Conservation (phyloP, 2,797 vertebrate species). For the Vespertilio murinus region DNA sequence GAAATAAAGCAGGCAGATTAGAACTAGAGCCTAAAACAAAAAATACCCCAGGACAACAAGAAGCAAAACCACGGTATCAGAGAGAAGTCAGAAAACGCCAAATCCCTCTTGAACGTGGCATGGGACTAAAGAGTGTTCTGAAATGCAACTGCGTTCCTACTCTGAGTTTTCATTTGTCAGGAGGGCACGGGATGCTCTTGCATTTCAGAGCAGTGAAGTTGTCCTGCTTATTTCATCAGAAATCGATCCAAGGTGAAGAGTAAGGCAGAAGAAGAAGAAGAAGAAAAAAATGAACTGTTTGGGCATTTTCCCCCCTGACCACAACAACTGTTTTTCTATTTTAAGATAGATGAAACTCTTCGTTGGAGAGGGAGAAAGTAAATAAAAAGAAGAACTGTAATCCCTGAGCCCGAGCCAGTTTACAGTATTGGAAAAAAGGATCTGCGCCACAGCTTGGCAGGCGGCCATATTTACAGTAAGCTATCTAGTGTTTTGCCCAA, state of each 20-base stretch:
- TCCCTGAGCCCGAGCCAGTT: slow-evolving; percentile 89
- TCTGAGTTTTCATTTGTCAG: not conserved
- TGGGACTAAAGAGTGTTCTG: slow-evolving; percentile 42
- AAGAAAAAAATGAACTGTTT: not conserved
- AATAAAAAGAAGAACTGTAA: slow-evolving; percentile 87
- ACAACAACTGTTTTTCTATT: slow-evolving; percentile 65
- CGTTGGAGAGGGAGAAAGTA: slow-evolving; percentile 84
- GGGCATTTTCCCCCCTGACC: not conserved
- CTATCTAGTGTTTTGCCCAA: slow-evolving; percentile 85
- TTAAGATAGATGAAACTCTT: slow-evolving; percentile 80
- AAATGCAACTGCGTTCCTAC: slow-evolving; percentile 65
- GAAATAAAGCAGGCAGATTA: not conserved
- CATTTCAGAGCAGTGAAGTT: not conserved
- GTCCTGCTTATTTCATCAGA: not conserved
- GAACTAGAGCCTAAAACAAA: not conserved
- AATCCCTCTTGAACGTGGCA: slow-evolving; percentile 55
- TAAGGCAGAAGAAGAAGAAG: not conserved
- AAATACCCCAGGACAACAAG: not conserved
- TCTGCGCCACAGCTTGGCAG: slow-evolving; percentile 88
- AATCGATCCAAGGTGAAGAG: not conserved
- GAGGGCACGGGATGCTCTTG: not conserved
- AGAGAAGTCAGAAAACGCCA: not conserved
- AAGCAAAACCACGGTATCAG: not conserved
- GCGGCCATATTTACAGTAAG: slow-evolving; percentile 89
- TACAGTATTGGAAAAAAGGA: slow-evolving; percentile 91